Percentiles rank a stretch among this genome's conserved stretches.
These are phyloP conservation scores for Vidua chalybeata DNA, from an alignment of 2,113 vertebrate species.

Conservation along the genomic window DNA sequence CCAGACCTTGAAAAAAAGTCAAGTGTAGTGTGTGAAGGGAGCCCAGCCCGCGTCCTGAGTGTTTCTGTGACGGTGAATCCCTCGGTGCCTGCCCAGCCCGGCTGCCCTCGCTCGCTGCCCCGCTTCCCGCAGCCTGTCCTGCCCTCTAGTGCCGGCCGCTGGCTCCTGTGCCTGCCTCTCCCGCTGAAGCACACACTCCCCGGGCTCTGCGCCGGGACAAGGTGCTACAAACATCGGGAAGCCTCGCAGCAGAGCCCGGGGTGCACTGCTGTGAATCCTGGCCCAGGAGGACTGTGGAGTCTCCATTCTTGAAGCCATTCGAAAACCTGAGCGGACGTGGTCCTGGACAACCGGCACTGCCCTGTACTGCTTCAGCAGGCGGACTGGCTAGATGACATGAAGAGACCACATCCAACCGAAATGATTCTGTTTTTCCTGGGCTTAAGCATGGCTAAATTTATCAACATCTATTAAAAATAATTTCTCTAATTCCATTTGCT, in stretches of 20 bases:
- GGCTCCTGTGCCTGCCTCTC: neutral
- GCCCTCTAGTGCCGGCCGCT: neutral
- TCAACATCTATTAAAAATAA: neutral
- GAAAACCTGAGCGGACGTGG: neutral
- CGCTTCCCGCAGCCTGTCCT: neutral
- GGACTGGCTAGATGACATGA: neutral
- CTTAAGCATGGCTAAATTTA: neutral
- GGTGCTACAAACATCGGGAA: too few relatives aligned
- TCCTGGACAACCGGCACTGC: neutral
- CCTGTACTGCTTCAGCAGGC: neutral
- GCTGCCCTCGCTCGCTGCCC: neutral
- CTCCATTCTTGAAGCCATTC: neutral
- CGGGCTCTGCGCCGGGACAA: neutral
- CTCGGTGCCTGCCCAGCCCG: fast-evolving
- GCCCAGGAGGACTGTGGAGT: neutral
- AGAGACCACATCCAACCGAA: neutral
- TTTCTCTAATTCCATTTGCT: neutral
- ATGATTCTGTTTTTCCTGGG: neutral
- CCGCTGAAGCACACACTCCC: fast-evolving
- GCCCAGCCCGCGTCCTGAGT: fast-evolving
- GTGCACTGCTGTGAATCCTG: neutral
- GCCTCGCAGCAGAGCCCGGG: neutral
- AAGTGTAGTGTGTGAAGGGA: neutral
- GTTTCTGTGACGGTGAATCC: fast-evolving
- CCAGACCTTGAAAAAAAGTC: neutral